phyloP scores from a whole-genome alignment of 2,113 vertebrate species.

The Chauna torquata region DNA sequence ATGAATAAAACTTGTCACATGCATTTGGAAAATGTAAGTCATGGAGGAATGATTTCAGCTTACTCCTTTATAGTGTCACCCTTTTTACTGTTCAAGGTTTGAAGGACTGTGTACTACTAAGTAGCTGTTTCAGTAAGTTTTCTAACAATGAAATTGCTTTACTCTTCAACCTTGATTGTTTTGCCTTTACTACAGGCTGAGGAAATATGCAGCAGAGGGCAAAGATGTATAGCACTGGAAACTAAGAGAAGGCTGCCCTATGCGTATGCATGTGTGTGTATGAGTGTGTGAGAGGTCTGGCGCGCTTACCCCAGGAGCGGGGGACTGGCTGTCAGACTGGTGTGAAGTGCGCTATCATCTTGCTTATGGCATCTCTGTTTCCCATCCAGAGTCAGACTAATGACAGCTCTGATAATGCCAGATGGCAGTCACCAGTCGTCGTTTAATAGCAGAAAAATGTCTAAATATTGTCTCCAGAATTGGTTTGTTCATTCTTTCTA shows the following conservation, averaged over 20 bases:
- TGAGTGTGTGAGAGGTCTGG: not conserved
- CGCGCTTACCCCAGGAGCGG: accelerated
- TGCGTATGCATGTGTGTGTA: accelerated
- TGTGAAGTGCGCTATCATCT: not conserved
- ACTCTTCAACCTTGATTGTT: not conserved
- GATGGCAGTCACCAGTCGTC: slow-evolving; percentile 12
- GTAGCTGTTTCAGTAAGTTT: not conserved
- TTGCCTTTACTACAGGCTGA: not conserved
- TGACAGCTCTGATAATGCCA: slow-evolving; percentile 38
- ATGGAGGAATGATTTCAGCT: not conserved
- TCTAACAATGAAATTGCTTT: not conserved
- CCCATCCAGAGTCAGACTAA: not conserved
- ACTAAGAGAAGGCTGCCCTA: not conserved
- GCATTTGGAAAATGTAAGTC: not conserved
- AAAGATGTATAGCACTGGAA: accelerated
- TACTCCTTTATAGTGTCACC: not conserved
- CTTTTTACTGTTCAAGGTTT: not conserved
- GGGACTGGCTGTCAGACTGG: not conserved
- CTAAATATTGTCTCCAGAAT: not conserved
- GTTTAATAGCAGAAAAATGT: slow-evolving; percentile 7
- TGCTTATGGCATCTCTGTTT: not conserved
- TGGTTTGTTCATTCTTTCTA: not conserved
- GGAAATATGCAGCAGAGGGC: not conserved
- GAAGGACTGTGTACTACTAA: not conserved
- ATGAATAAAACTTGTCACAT: not conserved